Evolutionary conservation across 2,888 invertebrate species (phyloP), one percentile per base, ranked within the genome.

Genomic region (Eledona agricola): DNA sequence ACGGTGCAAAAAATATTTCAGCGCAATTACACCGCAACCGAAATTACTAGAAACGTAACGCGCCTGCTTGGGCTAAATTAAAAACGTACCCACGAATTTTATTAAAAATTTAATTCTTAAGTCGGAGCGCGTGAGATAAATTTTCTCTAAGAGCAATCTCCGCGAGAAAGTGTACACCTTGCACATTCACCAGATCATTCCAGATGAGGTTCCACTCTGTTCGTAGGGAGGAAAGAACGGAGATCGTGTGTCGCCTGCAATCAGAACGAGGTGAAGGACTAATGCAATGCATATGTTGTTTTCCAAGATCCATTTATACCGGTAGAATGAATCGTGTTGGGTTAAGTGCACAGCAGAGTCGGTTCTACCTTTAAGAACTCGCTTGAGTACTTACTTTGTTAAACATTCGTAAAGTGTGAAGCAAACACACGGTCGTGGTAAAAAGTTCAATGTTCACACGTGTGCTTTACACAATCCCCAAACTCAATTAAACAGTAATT

Each of bases 231-330:
- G 11, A 34, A 25, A 34, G 46, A 35, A 35, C 22, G 10, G 22
- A 12, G 37, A 35, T 28, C 10, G 31, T 45, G 25, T 34, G 45
- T 32, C 25, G 45, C 31, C 23, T 45, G 25, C 37, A 46, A 53
- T 47, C 53, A 35, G 40, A 37, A 26, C 13, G 45, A n/a, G 43
- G 40, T 34, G 64, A 62, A 60, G 58, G 58, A 51, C 66, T 73
- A 72, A 73, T 73, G 72, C 71, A 71, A 72, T 68, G 72, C 72
- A 73, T 72, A 71, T 73, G 73, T 72, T 72, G 71, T 71, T 72
- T 71, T 72, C 73, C 72, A 69, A 71, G 66, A 72, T 72, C 71
- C 72, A 70, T 72, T 72, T 71, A 71, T 70, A 66, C 69, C 71
- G 70, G 66, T 70, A 72, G 68, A 67, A 64, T 63, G 69, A 64